Percentiles rank a stretch among this genome's conserved stretches.
These are phyloP conservation scores for Epinotia nisella DNA, from an alignment of 2,888 invertebrate species.

Conservation along the genomic window DNA sequence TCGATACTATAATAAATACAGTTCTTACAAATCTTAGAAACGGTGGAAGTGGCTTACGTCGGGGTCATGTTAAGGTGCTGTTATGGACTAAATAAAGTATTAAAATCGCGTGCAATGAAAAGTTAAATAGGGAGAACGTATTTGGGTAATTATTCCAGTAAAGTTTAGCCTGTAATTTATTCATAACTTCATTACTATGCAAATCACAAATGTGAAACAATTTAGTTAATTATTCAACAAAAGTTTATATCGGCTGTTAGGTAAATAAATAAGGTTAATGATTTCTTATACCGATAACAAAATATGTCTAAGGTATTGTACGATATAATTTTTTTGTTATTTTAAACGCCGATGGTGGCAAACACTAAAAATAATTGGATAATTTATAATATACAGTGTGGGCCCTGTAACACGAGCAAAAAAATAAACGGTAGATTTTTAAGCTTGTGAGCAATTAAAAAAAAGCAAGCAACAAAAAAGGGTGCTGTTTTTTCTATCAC, in stretches of 20 bases:
- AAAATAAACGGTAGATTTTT: too few species aligned
- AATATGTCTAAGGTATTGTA: background rate
- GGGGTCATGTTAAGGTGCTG: background rate
- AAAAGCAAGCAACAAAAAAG: too few species aligned
- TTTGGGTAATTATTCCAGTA: conserved; percentile 56
- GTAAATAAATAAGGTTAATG: background rate
- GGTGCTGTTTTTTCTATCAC: too few species aligned
- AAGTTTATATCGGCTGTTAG: background rate
- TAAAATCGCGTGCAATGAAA: conserved; percentile 50
- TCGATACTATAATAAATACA: conserved; percentile 8
- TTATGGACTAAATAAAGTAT: conserved; percentile 19
- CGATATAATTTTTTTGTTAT: background rate
- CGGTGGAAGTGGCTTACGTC: conserved; percentile 8
- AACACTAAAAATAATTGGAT: too few species aligned
- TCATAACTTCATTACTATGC: conserved; percentile 59
- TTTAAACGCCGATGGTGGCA: background rate
- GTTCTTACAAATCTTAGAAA: background rate
- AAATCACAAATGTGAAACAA: conserved; percentile 47
- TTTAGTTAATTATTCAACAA: conserved; percentile 29
- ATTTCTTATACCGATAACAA: background rate
- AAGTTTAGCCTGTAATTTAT: conserved; percentile 56
- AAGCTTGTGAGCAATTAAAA: too few species aligned
- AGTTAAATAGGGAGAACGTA: conserved; percentile 49
- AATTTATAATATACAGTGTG: too few species aligned
- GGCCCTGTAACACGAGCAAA: too few species aligned